Evolutionary conservation across 2,888 invertebrate species (phyloP).

Genomic region (Opisthograptis luteolata): DNA sequence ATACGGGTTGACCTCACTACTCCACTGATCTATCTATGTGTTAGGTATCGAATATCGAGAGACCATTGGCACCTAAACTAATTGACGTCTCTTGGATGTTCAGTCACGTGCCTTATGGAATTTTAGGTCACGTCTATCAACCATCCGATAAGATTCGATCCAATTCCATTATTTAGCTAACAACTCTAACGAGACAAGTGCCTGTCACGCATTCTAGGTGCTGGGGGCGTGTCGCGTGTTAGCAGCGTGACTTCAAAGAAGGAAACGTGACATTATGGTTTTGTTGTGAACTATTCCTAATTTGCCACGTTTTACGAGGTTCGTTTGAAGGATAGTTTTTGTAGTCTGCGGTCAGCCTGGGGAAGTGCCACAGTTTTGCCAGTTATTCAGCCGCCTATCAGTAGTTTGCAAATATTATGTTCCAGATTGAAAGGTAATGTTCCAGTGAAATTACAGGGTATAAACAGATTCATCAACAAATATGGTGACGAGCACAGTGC

Average conservation of each 20-base stretch:
- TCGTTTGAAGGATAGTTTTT: too few species aligned
- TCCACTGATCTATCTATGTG: neutral
- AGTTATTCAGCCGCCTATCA: too few species aligned
- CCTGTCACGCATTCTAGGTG: conserved; percentile 1
- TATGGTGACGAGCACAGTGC: too few species aligned
- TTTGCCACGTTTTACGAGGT: neutral
- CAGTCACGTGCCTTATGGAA: neutral
- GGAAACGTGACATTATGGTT: conserved; percentile 2
- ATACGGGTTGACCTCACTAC: neutral
- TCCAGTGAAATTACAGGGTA: too few species aligned
- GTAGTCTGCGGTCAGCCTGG: too few species aligned
- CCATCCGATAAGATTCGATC: neutral
- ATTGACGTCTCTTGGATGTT: neutral
- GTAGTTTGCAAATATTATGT: too few species aligned
- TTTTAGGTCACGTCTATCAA: neutral
- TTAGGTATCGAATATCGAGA: neutral
- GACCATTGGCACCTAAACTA: neutral
- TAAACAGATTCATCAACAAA: too few species aligned
- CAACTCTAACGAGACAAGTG: conserved; percentile 4
- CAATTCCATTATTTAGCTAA: neutral
- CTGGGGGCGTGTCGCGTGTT: conserved; percentile 2
- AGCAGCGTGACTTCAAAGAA: neutral
- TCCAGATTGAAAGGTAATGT: too few species aligned
- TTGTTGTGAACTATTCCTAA: neutral
- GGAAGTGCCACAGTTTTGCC: too few species aligned